Evolutionary conservation across 2,113 vertebrate species (phyloP).

Genomic region (Butastur rufipennis): DNA sequence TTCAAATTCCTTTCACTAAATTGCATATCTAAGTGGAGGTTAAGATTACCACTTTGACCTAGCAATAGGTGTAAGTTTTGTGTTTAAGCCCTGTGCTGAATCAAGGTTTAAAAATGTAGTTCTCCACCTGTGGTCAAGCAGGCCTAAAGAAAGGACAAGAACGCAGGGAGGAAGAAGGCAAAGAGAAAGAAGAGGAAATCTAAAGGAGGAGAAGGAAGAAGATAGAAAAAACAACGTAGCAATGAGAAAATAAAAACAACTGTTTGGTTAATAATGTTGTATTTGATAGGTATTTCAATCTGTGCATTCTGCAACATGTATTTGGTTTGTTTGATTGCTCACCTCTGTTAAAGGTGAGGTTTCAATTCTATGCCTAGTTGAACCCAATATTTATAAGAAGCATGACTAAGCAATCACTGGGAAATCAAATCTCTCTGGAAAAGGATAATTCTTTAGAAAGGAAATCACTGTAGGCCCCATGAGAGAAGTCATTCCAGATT

Average conservation of each 20-base stretch:
- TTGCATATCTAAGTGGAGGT: background rate
- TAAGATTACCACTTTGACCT: background rate
- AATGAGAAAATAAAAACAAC: background rate
- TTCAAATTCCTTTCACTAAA: background rate
- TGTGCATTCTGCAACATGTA: background rate
- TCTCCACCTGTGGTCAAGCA: background rate
- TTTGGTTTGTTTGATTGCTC: background rate
- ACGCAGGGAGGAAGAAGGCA: background rate
- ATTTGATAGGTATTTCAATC: background rate
- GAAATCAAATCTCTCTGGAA: background rate
- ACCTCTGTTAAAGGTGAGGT: background rate
- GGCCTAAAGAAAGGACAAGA: background rate
- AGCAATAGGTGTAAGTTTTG: background rate
- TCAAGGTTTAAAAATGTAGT: fast-evolving
- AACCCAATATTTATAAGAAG: background rate
- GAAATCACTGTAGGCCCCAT: background rate
- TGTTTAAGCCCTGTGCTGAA: background rate
- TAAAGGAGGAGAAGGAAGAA: background rate
- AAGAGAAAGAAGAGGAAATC: background rate
- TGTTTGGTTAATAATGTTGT: background rate
- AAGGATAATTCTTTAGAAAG: background rate
- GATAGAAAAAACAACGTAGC: background rate
- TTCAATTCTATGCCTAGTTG: background rate
- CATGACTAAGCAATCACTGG: background rate
- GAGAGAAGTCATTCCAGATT: background rate